Evolutionary conservation across 2,113 vertebrate species (phyloP).

Genomic region (Cyrtonyx montezumae): DNA sequence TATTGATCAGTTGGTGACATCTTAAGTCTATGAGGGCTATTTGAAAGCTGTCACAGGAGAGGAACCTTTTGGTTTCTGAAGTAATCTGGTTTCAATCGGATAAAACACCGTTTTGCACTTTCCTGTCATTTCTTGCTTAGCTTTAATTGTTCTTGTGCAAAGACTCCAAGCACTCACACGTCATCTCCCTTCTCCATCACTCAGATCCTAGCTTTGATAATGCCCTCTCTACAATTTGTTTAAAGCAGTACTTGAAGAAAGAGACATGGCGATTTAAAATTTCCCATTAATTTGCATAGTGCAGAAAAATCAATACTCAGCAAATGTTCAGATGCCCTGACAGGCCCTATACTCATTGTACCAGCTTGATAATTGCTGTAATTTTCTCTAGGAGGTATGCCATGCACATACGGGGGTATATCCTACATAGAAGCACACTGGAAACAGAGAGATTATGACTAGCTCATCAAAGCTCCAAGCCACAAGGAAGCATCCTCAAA

Average conservation of each 20-base stretch:
- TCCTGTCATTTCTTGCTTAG: neutral
- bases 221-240: neutral
- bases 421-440: neutral
- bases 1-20: neutral
- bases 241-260: neutral
- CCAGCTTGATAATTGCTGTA: neutral
- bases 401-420: neutral
- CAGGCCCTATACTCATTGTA: neutral
- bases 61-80: neutral
- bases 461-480: neutral
- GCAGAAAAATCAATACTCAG: neutral
- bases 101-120: neutral
- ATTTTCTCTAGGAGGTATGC: neutral
- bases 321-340: neutral
- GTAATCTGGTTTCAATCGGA: neutral
- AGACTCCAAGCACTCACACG: neutral
- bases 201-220: neutral
- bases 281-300: neutral
- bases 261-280: neutral
- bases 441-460: neutral
- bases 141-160: neutral
- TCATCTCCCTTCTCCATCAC: neutral
- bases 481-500: neutral
- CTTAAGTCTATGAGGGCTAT: neutral
- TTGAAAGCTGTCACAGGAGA: neutral